Percentiles rank a stretch among this genome's conserved stretches.
Conservation (phyloP, 2,888 invertebrate genomes). For the Abrostola tripartita region DNA sequence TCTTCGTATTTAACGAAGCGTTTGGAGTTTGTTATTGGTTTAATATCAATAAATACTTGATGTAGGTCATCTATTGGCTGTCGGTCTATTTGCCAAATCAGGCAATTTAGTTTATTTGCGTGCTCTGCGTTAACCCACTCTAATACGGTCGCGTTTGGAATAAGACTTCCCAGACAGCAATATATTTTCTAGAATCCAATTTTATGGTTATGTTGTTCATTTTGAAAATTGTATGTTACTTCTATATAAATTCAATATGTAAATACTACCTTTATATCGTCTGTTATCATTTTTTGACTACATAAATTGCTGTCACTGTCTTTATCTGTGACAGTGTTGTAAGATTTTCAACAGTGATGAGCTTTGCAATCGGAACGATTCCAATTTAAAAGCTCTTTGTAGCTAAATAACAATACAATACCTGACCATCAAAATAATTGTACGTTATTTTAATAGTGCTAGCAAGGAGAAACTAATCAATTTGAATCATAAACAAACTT, state of each 20-base stretch:
- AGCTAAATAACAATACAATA: not conserved
- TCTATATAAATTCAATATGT: not conserved
- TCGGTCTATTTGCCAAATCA: conserved; percentile 20
- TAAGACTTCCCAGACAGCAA: not conserved
- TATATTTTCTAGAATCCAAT: not conserved
- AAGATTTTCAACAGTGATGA: too few relatives aligned
- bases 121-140: conserved; percentile 1
- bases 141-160: conserved; percentile 3
- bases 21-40: conserved; percentile 32
- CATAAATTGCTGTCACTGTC: too few relatives aligned
- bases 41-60: conserved; percentile 36
- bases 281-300: too few relatives aligned
- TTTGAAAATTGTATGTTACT: not conserved
- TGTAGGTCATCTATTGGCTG: conserved; percentile 19
- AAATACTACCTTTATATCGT: too few relatives aligned
- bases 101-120: conserved; percentile 14
- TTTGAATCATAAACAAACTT: conserved; percentile 2
- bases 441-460: not conserved
- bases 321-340: too few relatives aligned
- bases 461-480: conserved; percentile 4
- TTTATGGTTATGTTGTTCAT: not conserved
- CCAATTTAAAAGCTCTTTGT: too few relatives aligned
- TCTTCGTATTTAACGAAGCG: conserved; percentile 46
- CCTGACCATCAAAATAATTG: not conserved
- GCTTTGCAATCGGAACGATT: too few relatives aligned